phyloP scores from a whole-genome alignment of 2,797 vertebrate genomes.

The Pygocentrus nattereri region DNA sequence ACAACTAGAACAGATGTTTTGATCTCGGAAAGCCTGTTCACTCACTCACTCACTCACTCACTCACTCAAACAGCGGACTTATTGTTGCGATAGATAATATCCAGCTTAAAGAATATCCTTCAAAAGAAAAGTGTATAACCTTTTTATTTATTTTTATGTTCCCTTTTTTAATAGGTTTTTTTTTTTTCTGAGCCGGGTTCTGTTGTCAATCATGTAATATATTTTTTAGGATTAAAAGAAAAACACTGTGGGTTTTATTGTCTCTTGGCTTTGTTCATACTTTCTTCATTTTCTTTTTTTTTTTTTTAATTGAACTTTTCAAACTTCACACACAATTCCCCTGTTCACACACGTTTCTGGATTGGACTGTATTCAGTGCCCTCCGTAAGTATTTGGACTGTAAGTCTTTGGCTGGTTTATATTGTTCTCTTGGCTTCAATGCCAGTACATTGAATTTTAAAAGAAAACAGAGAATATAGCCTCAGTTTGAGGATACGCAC shows the following conservation, averaged over 20 bases:
- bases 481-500: too few species aligned
- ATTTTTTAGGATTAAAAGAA: conserved; percentile 78
- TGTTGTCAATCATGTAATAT: conserved; percentile 76
- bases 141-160: conserved; percentile 63
- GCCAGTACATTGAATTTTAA: too few species aligned
- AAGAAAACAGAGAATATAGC: too few species aligned
- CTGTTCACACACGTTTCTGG: too few species aligned
- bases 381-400: too few species aligned
- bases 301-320: too few species aligned
- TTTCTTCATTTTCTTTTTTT: too few species aligned
- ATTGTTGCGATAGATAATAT: conserved; percentile 28
- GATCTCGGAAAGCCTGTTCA: not conserved
- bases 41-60: not conserved
- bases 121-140: conserved; percentile 47
- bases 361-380: too few species aligned
- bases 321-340: too few species aligned
- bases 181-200: conserved; percentile 73
- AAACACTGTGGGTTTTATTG: conserved; percentile 73
- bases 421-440: too few species aligned
- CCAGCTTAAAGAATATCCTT: conserved; percentile 50
- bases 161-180: conserved; percentile 60
- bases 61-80: not conserved
- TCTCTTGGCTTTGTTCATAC: conserved; percentile 38
- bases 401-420: too few species aligned
- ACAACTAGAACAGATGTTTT: not conserved